Evolutionary conservation across 2,113 vertebrate species (phyloP), one percentile per base, ranked within the genome.

Genomic region (Nanorana parkeri): DNA sequence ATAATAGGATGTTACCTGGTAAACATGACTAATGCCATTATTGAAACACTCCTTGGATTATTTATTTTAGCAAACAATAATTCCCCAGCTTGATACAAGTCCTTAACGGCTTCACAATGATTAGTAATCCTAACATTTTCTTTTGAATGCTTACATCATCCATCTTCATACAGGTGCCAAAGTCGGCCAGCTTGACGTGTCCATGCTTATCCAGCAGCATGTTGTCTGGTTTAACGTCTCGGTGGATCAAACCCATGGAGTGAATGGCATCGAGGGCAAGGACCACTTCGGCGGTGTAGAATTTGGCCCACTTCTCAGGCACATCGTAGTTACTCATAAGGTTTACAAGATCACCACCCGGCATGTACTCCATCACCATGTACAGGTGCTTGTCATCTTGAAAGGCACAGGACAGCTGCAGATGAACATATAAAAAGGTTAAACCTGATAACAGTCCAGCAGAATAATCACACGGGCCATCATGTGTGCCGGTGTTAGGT

Each of bases 311-410:
- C 83, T 97, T 99, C 88, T 99, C 98, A 29, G 98, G 98, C 80
- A 99, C 96, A 81, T 99, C 98, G 0, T 99, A 99, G 85, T 98
- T 99, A 92, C 98, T 99, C 94, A 98, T 99, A 85, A 99, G 96
- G 90, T 99, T 99, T 65, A 99, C 98, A 77, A 99, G 95, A 89
- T 99, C 98, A 23, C 98, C 98, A n/a, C 98, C 98, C 19, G 98
- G 98, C 98, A 99, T 99, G 89, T 99, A 99, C 84, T 99, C 98
- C 98, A 99, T 99, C 84, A 98, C 97, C 98, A 99, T 99, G 90
- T 96, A 99, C 75, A 99, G 94, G 87, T 95, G 97, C 81, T 95
- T 95, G 85, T 99, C 97, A 86, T 99, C 97, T 94, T 99, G 98
- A 93, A 99, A 99, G 91, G 98, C 97, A 94, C 96, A 97, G 93